Base-by-base conservation (phyloP, 2,888 invertebrate genomes). In the Muscina levida region DNA sequence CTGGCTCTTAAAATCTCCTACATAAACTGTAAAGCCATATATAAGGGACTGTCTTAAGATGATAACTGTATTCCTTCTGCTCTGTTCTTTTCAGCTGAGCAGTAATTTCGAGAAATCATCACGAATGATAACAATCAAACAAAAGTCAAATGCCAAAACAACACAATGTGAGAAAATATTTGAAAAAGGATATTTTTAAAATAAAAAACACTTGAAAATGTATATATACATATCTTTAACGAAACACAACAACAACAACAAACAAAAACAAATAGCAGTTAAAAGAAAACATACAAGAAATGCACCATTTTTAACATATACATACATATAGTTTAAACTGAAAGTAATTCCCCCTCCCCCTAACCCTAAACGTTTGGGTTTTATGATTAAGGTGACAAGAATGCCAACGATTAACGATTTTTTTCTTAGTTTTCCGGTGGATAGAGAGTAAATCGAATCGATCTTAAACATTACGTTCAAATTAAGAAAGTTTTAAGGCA, bases 81-180 rank as follows among this genome's bases (percentile, higher is more conserved):
- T n/a, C n/a, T n/a, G n/a, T n/a, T n/a, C n/a, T n/a, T n/a, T n/a
- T n/a, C n/a, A n/a, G n/a, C n/a, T 31, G 8, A 31, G 4, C 31
- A 31, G 31, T 5, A 31, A 31, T 31, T 31, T 3, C 31, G 31
- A 31, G 3, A 59, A 70, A 44, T 17, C 37, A 70, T 68, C 53
- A 46, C 46, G 13, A 70, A 8, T 68, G 62, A 22, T 53, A 65
- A 73, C 71, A 73, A 71, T 77, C 51, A 81, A 72, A 76, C n/a
- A n/a, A 67, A 62, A 62, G 19, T 42, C n/a, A 76, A 77, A 59
- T 77, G 65, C 67, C 65, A 74, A 70, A 75, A 56, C n/a, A n/a
- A n/a, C 24, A 71, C 62, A 17, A 65, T 22, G 57, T 70, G 67
- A 66, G 62, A 72, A 44, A 76, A 56, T 53, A 51, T 62, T 62